A percentile compares a stretch with the other conserved stretches of the same genome.
These are phyloP conservation scores for Mesopsocus fuscifrons DNA, from an alignment of 2,888 invertebrate genomes.

Conservation along the genomic window DNA sequence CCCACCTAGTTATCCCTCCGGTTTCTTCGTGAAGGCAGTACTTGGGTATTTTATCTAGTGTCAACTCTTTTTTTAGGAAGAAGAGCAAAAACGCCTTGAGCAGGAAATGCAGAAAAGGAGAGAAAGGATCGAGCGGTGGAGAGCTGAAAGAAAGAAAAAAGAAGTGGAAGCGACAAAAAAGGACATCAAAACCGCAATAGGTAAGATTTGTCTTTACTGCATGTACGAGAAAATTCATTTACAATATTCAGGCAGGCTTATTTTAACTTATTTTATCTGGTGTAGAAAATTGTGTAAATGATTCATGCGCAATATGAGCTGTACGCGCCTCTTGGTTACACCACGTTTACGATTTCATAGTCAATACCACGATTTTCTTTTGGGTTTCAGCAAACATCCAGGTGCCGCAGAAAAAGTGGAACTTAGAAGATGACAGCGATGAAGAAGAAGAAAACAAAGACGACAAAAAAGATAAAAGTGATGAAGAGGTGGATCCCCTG, in stretches of 20 bases:
- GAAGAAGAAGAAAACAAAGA: slow-evolving; percentile 40
- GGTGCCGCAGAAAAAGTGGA: slow-evolving; percentile 66
- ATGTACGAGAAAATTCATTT: no score
- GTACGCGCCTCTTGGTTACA: no score
- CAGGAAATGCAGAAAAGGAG: slow-evolving; percentile 89
- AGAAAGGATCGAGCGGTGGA: slow-evolving; percentile 90
- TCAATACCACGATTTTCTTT: no score
- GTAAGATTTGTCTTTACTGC: no score
- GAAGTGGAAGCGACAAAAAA: slow-evolving; percentile 64
- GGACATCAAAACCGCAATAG: slow-evolving; percentile 46
- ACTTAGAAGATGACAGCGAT: slow-evolving; percentile 87
- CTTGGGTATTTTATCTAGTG: no score
- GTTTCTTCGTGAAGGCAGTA: no score
- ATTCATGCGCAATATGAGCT: neutral
- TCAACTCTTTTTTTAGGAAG: slow-evolving; percentile 61
- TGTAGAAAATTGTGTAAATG: slow-evolving; percentile 11
- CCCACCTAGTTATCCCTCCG: no score
- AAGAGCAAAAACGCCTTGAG: slow-evolving; percentile 76
- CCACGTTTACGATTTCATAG: no score
- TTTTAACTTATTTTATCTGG: neutral
- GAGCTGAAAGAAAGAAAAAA: slow-evolving; percentile 79
- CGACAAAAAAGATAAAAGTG: slow-evolving; percentile 25
- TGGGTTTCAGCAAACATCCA: slow-evolving; percentile 36
- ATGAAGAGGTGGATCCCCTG: slow-evolving; percentile 81
- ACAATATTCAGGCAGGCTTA: neutral